A percentile compares a stretch with the other conserved stretches of the same genome.
phyloP scores from a whole-genome alignment of 2,797 vertebrate species.

The Neosilurus mollespiculum region DNA sequence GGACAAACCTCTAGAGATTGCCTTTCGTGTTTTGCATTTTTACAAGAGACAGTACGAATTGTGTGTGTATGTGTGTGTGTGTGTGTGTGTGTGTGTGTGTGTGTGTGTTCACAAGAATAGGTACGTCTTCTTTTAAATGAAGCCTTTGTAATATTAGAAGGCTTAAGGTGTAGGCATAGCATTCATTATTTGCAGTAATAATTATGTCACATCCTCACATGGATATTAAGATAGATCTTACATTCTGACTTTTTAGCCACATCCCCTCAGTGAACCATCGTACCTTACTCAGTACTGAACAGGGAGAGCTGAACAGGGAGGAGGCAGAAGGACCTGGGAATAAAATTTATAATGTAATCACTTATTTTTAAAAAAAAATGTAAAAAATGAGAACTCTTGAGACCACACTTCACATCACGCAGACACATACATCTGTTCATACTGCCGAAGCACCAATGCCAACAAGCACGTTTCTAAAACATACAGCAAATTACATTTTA shows the following conservation, averaged over 20 bases:
- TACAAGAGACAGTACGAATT: too few species aligned
- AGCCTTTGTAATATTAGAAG: background rate
- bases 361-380: background rate
- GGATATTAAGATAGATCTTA: background rate
- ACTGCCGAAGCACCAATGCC: background rate
- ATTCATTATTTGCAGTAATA: background rate
- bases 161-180: background rate
- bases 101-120: background rate
- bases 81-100: background rate
- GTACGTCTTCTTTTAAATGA: background rate
- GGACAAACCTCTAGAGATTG: too few species aligned
- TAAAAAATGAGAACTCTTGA: background rate
- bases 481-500: slow-evolving; percentile 53
- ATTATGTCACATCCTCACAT: background rate
- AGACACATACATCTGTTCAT: background rate
- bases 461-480: slow-evolving; percentile 21
- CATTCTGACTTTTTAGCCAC: background rate
- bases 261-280: background rate
- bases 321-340: background rate
- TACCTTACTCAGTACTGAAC: background rate
- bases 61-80: background rate
- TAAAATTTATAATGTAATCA: background rate
- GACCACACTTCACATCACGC: background rate
- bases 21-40: too few species aligned
- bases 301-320: background rate